Base-by-base conservation (phyloP, 2,113 vertebrate genomes). In the Actenoides hombroni region DNA sequence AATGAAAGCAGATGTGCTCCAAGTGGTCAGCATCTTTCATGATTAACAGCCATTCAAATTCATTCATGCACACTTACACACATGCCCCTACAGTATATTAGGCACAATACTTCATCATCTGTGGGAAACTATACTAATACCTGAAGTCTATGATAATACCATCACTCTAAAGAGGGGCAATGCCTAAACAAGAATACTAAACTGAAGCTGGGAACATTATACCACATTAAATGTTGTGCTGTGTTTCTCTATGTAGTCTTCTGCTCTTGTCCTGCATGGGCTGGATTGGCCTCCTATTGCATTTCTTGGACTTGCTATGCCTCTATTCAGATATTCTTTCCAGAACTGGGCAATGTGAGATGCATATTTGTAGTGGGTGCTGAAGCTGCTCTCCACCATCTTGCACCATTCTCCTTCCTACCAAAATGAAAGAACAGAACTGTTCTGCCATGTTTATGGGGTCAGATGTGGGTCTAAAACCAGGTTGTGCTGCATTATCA, bases 311-410 rank as follows among this genome's bases (percentile, higher is more conserved):
- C 26, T 81, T 79, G 29, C 14, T 78, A 12, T 24, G 17, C 10
- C 25, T 80, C 44, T 73, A 9, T 51, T 88, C 23, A 73, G 29
- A 18, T 42, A 33, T 24, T 71, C 19, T 46, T 88, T 77, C 61
- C 9, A 48, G 35, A 61, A 51, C 0, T 57, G 40, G 16, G 20
- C 2, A 4, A 2, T 28, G 24, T 0, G 4, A 49, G n/a, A 54
- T 65, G 20, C 0, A 1, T 51, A 6, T 53, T 80, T 57, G 19
- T 40, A 42, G 6, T 40, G 37, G 37, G 26, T 67, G 14, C 37
- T 91, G 64, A 46, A 67, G n/a, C 13, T 89, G 14, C 37, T 53
- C 8, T 70, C 33, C 46, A 70, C 10, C 39, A 23, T 29, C 12
- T 35, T 70, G 2, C 2, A 31, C 4, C 65, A 78, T 16, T 70